Base-by-base conservation (phyloP, 2,888 invertebrate species). In the Chymomyza caudatula region DNA sequence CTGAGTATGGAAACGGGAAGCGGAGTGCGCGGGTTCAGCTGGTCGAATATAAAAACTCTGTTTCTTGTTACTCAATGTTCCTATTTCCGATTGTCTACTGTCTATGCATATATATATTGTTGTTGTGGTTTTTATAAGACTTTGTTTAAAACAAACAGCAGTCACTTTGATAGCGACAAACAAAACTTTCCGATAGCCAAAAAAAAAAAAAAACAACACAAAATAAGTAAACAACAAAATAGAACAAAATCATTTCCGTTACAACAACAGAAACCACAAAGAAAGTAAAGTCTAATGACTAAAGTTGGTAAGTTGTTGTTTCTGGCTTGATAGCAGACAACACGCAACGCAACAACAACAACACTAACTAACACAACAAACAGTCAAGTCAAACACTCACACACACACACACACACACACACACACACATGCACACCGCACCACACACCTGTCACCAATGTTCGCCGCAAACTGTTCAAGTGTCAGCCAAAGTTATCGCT, bases 161-260 rank as follows among this genome's bases (percentile, higher is more conserved):
- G 29, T 37, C 29, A 37, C 29, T 37, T 37, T 37, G 29, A 37
- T 37, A 37, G 29, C 11, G 29, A 37, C 29, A 37, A 37, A 37
- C 29, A 37, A 37, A 37, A 37, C 29, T 37, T 37, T 37, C 29
- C 29, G 29, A 37, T 37, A 37, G 29, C 29, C 11, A 8, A 25
- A 51, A 17, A 20, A 25, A 17, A 20, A 23, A 47, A 47, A 43
- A 20, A 22, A n/a, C 47, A 42, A 11, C 47, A 56, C 29, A 60
- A 49, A 20, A 37, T 13, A 59, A 59, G 19, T 43, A 57, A 22
- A n/a, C 2, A 25, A 8, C 25, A 37, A 68, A 67, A 54, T 66
- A 61, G 64, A 64, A 66, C 67, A 71, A 76, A 76, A 53, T 76
- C 68, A 81, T 71, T 81, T 80, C 85, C 80, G 85, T 78, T 81